Percentiles rank a stretch among this genome's conserved stretches.
These are phyloP conservation scores for Brachionus koreanus DNA, from an alignment of 1,140 invertebrate species.

Conservation along the genomic window DNA sequence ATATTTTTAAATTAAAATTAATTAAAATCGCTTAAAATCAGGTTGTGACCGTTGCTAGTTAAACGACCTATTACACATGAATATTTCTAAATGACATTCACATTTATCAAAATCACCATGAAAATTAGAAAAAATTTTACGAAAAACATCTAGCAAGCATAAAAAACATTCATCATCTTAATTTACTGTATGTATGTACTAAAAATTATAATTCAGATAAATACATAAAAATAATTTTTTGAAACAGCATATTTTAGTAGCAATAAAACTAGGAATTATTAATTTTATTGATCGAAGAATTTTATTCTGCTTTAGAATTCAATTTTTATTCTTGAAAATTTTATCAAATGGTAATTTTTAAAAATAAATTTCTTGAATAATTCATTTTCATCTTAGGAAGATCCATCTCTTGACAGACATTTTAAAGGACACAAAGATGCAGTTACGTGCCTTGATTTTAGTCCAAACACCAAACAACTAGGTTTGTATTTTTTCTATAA, in stretches of 20 bases:
- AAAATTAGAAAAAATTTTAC: background rate
- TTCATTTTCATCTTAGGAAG: slow-evolving; percentile 47
- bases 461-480: slow-evolving; percentile 70
- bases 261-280: too few species aligned
- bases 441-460: slow-evolving; percentile 72
- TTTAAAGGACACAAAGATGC: slow-evolving; percentile 72
- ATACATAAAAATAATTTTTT: background rate
- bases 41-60: too few species aligned
- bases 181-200: background rate
- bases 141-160: background rate
- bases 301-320: too few species aligned
- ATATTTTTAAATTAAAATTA: too few species aligned
- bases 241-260: background rate
- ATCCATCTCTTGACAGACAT: slow-evolving; percentile 70
- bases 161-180: background rate
- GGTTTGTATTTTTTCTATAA: slow-evolving; percentile 51
- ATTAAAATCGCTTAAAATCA: too few species aligned
- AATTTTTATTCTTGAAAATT: too few species aligned
- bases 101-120: background rate
- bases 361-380: background rate
- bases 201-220: background rate
- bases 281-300: too few species aligned
- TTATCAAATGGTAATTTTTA: background rate
- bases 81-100: too few species aligned
- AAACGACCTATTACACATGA: too few species aligned